A percentile compares a stretch with the other conserved stretches of the same genome.
These are phyloP conservation scores for Notoglanidium macrostoma DNA, from an alignment of 2,797 vertebrate genomes.

Conservation along the genomic window DNA sequence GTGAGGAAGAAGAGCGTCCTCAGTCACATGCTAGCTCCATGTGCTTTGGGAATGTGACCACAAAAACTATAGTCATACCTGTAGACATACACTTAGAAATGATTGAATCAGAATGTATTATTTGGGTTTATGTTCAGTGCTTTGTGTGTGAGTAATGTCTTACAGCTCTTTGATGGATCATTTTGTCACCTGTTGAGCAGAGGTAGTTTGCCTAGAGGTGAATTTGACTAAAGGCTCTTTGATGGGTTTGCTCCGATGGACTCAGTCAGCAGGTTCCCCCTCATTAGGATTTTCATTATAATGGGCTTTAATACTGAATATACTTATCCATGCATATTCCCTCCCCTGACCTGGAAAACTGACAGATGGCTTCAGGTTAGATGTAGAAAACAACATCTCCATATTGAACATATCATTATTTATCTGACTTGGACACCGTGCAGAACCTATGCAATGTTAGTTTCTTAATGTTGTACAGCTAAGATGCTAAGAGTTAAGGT, in stretches of 20 bases:
- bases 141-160: conserved; percentile 43
- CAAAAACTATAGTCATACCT: conserved; percentile 9
- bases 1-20: conserved; percentile 40
- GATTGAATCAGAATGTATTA: conserved; percentile 53
- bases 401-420: neutral
- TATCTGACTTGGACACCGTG: neutral
- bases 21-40: conserved; percentile 6
- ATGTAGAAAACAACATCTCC: neutral
- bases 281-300: conserved; percentile 57
- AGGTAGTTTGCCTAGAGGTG: conserved; percentile 67
- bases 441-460: neutral
- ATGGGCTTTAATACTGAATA: conserved; percentile 33
- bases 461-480: neutral
- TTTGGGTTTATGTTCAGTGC: conserved; percentile 20
- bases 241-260: conserved; percentile 74
- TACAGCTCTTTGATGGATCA: conserved; percentile 63
- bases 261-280: conserved; percentile 71
- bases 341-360: neutral
- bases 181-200: conserved; percentile 61
- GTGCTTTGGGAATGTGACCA: conserved; percentile 22
- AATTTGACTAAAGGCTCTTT: conserved; percentile 63
- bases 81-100: conserved; percentile 27
- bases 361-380: conserved; percentile 13
- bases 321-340: neutral
- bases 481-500: conserved; percentile 8